phyloP scores from a whole-genome alignment of 2,888 invertebrate species.

The Erynnis tages region DNA sequence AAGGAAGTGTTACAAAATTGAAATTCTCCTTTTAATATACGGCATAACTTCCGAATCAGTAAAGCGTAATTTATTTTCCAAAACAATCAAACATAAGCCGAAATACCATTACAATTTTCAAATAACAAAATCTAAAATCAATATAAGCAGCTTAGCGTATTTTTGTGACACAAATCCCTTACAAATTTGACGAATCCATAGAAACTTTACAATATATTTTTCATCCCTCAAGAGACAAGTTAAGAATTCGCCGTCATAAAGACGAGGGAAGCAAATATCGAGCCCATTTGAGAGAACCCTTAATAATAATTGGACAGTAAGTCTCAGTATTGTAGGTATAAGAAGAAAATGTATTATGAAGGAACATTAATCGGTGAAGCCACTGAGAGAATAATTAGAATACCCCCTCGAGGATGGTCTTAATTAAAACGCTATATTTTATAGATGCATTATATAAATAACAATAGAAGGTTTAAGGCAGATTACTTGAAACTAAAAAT shows the following conservation, averaged over 20 bases:
- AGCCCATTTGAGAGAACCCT: background rate
- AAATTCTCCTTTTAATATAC: no score
- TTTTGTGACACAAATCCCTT: no score
- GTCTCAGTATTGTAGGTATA: slow-evolving; percentile 21
- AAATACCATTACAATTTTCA: no score
- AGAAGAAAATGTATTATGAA: slow-evolving; percentile 32
- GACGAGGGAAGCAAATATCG: background rate
- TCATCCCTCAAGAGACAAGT: background rate
- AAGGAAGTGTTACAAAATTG: no score
- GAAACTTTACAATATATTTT: background rate
- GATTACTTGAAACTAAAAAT: no score
- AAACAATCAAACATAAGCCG: no score
- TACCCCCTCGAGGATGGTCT: slow-evolving; percentile 36
- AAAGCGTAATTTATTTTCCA: no score
- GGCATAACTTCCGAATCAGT: no score
- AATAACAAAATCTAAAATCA: no score
- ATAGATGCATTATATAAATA: no score
- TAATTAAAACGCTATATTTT: slow-evolving; percentile 44
- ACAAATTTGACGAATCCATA: background rate
- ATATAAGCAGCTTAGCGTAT: no score
- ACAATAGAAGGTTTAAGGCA: no score
- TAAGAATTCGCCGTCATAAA: background rate
- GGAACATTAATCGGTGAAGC: slow-evolving; percentile 38
- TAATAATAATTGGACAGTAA: slow-evolving; percentile 4
- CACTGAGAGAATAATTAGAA: slow-evolving; percentile 41